Evolutionary conservation across 1,140 invertebrate species (phyloP).

Genomic region (Mamestra configurata): DNA sequence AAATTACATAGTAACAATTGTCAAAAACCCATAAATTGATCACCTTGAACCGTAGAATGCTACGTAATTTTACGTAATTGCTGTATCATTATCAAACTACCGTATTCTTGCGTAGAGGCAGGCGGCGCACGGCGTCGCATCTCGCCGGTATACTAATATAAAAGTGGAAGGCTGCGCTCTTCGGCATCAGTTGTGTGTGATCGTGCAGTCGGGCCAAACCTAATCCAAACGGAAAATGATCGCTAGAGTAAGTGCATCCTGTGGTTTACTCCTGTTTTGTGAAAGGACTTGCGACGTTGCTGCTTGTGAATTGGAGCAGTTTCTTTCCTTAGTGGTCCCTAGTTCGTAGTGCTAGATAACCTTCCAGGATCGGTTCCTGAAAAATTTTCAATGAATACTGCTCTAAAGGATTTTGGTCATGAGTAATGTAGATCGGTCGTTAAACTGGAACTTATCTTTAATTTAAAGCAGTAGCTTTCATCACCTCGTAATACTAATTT

Average conservation of each 20-base stretch:
- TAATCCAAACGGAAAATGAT: constrained; percentile 85
- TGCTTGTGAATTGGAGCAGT: constrained; percentile 9
- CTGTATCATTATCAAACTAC: constrained; percentile 85
- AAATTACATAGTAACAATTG: constrained; percentile 55
- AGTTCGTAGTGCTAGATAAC: not conserved
- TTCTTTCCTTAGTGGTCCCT: not conserved
- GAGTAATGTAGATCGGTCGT: not conserved
- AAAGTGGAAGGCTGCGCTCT: constrained; percentile 75
- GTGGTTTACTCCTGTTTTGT: constrained; percentile 73
- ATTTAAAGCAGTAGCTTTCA: not conserved
- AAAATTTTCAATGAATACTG: not conserved
- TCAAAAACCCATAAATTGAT: constrained; percentile 68
- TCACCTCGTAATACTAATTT: not conserved
- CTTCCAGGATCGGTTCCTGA: not conserved
- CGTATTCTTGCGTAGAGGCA: constrained; percentile 80
- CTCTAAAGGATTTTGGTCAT: not conserved
- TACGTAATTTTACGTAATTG: constrained; percentile 85
- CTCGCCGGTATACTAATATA: constrained; percentile 83
- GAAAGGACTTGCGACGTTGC: constrained; percentile 68
- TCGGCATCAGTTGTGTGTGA: constrained; percentile 85
- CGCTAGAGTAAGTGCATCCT: constrained; percentile 83
- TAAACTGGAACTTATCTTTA: not conserved
- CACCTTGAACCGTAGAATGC: constrained; percentile 80
- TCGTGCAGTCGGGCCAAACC: constrained; percentile 84
- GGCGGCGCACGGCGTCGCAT: constrained; percentile 73